Conservation (phyloP, 2,888 invertebrate species). For the Phyto melanocephala region DNA sequence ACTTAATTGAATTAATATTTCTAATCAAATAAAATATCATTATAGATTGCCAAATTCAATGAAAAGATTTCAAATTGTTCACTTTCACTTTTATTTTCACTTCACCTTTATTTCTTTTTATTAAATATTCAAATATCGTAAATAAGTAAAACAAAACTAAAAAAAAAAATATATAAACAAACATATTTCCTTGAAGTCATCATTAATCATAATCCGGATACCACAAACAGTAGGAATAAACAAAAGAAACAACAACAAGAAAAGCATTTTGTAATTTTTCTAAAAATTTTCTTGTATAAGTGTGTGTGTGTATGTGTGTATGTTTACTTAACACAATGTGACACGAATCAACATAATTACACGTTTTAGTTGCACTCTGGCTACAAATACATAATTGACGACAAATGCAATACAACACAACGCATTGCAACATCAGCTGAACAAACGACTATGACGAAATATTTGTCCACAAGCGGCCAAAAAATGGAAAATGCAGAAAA, state of each 20-base stretch:
- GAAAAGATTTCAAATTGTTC: no score
- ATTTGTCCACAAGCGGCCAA: conserved; percentile 33
- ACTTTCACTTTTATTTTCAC: no score
- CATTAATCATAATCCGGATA: conserved; percentile 54
- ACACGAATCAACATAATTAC: conserved; percentile 75
- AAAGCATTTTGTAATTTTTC: conserved; percentile 49
- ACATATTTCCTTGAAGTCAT: conserved; percentile 36
- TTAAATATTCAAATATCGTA: no score
- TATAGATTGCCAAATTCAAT: no score
- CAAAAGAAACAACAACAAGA: background rate
- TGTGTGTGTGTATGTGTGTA: background rate
- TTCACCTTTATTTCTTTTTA: no score
- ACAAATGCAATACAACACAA: conserved; percentile 56
- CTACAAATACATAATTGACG: conserved; percentile 57
- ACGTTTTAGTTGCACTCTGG: conserved; percentile 69
- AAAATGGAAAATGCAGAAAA: conserved; percentile 1
- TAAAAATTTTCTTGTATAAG: conserved; percentile 2
- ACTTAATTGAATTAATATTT: no score
- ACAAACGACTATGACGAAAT: conserved; percentile 45
- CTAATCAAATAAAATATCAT: no score
- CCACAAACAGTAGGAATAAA: conserved; percentile 16
- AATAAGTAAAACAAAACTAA: no score
- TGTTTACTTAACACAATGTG: conserved; percentile 56
- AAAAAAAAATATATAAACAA: no score
- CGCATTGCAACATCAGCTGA: conserved; percentile 30